phyloP scores from a whole-genome alignment of 2,888 invertebrate genomes.

The Coelogynopora nodosa region DNA sequence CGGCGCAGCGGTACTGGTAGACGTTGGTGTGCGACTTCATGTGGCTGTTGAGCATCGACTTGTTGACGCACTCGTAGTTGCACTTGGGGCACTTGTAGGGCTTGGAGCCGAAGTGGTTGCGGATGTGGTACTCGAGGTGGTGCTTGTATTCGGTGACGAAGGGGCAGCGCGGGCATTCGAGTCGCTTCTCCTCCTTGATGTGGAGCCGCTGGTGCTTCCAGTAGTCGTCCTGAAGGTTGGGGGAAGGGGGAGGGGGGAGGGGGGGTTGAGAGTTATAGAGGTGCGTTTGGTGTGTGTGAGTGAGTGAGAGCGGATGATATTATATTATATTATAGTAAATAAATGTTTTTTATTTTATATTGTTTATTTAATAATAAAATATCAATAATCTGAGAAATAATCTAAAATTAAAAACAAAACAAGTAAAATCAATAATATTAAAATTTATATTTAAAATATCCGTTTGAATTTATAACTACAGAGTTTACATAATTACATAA shows the following conservation, averaged over 20 bases:
- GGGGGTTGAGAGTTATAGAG: too few relatives aligned
- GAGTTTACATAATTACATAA: too few relatives aligned
- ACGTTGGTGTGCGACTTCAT: conserved; percentile 91
- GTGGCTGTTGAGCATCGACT: conserved; percentile 95
- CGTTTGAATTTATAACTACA: too few relatives aligned
- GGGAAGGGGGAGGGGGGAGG: too few relatives aligned
- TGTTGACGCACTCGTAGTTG: conserved; percentile 62
- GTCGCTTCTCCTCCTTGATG: conserved; percentile 84
- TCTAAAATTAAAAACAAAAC: too few relatives aligned
- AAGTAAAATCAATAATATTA: too few relatives aligned
- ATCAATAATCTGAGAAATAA: too few relatives aligned
- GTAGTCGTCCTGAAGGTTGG: conserved; percentile 71
- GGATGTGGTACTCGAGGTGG: conserved; percentile 89
- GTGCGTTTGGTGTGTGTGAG: too few relatives aligned
- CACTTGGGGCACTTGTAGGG: conserved; percentile 89
- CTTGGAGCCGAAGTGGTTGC: conserved; percentile 89
- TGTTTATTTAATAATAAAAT: not conserved
- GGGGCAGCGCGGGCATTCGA: conserved; percentile 84
- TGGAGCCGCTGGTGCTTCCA: conserved; percentile 86
- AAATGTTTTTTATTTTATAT: too few relatives aligned
- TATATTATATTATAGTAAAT: too few relatives aligned
- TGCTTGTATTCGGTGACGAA: conserved; percentile 99
- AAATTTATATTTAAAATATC: too few relatives aligned
- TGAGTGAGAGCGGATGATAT: too few relatives aligned
- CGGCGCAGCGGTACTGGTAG: conserved; percentile 87